Base-by-base conservation (phyloP, 1,140 invertebrate genomes). In the Physella acuta region DNA sequence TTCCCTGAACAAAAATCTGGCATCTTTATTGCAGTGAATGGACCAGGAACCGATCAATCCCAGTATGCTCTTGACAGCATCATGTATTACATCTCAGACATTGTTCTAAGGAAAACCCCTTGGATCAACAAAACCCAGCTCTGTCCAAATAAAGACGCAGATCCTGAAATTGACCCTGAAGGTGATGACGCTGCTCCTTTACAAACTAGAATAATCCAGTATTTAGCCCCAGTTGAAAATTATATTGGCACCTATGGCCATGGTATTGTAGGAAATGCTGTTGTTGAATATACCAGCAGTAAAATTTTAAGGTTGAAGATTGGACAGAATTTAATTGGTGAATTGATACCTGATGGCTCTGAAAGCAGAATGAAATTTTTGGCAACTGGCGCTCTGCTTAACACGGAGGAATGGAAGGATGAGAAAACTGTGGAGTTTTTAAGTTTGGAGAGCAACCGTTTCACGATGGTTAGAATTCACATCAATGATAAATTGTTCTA, bases 1-100 rank as follows among this genome's bases (percentile, higher is more conserved):
- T 67, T 56, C 30, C 64, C 64, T 2, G 64, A 67, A 16, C 1
- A 20, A 2, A 1, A 34, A n/a, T 14, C 51, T 36, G 64, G 28
- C n/a, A n/a, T 67, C 24, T 67, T 36, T 36, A 33, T 67, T 3
- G n/a, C 64, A 26, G 49, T 67, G 5, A 67, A 67, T n/a, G 64
- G 64, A 11, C 64, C 64, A 14, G 64, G 39, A 3, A 37, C 11
- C 11, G 51, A 67, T 1, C 30, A n/a, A n/a, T 33, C 33, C 5
- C 16, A 1, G 2, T 5, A 28, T 37, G 52, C 64, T 17, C 26
- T 67, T 3, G 53, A 55, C 17, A 52, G 64, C 1, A 67, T 67
- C 53, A 37, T 67, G 34, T 67, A 37, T 26, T 34, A 67, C 33
- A 49, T 49, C 36, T 67, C 64, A 2, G 64, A 67, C 36, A 56